phyloP scores from a whole-genome alignment of 2,113 vertebrate genomes.

The Archilochus colubris region DNA sequence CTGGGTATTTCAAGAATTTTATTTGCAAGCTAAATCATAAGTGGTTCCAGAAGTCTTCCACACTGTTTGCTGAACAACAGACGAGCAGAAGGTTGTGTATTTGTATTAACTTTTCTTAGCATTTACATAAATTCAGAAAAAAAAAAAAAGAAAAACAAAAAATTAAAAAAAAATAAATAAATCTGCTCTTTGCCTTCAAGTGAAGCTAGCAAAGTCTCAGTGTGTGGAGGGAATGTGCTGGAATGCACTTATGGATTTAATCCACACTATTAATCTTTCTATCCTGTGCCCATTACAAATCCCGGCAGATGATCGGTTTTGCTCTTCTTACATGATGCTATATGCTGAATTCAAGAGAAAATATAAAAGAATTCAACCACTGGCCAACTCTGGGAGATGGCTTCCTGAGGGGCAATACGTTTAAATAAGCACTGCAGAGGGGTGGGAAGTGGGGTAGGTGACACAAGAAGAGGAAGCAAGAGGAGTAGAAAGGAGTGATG shows the following conservation, averaged over 20 bases:
- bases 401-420: not conserved
- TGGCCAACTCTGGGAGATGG: not conserved
- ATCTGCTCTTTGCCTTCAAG: not conserved
- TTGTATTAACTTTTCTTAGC: slow-evolving; percentile 28
- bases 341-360: not conserved
- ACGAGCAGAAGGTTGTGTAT: not conserved
- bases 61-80: not conserved
- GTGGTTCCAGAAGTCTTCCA: not conserved
- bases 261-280: not conserved
- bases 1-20: not conserved
- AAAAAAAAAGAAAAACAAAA: not conserved
- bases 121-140: slow-evolving; percentile 3
- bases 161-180: not conserved
- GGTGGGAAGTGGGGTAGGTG: not conserved
- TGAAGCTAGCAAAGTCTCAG: not conserved
- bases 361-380: not conserved
- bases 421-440: not conserved
- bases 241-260: not conserved
- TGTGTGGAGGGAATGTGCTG: not conserved
- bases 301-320: not conserved
- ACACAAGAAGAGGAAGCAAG: not conserved
- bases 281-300: not conserved
- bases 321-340: not conserved
- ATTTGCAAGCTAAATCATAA: not conserved
- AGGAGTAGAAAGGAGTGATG: not conserved